Evolutionary conservation across 1,140 invertebrate genomes (phyloP), one percentile per base, ranked within the genome.

Genomic region (Heliconius hermathena): DNA sequence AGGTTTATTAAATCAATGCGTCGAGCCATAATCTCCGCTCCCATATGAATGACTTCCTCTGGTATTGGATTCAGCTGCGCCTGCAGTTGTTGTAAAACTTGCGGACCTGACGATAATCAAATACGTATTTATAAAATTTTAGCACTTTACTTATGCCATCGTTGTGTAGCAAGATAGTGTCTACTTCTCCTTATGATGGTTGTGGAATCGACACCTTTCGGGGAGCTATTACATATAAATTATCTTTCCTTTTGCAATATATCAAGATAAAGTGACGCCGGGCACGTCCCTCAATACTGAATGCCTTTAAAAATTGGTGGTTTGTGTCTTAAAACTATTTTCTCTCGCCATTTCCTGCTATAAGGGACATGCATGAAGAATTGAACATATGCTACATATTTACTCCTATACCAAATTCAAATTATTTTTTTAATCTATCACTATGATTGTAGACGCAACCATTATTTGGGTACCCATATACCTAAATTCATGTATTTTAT

Each of bases 1-100:
- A 91, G 46, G 20, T 89, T 89, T 4, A 94, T 75, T 9, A 94
- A 72, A 8, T 92, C 91, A 11, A 90, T 83, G 0, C 91, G 87
- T 0, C 91, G 85, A 16, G 85, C 86, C 88, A 91, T 90, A 0
- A 94, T 74, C 73, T 94, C 91, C 0, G 86, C 85, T 0, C 87
- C 85, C 77, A 92, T 84, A 0, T 79, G 76, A 0, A 88, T 57
- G 3, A 94, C 85, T 29, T 92, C 89, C 46, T 91, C 91, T 0
- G 91, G 90, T 22, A 94, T 90, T 5, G 86, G 82, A 38, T 82
- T 87, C 60, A 94, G 74, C 72, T 90, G 89, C 0, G 86, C 86
- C 22, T 83, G 76, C 33, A 92, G 71, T 60, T 91, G 90, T 71
- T 91, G 89, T 3, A 92, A 41, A 8, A 92, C 84, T 78, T 93